Base-by-base conservation (phyloP, 2,888 invertebrate species). In the Sesia bembeciformis region DNA sequence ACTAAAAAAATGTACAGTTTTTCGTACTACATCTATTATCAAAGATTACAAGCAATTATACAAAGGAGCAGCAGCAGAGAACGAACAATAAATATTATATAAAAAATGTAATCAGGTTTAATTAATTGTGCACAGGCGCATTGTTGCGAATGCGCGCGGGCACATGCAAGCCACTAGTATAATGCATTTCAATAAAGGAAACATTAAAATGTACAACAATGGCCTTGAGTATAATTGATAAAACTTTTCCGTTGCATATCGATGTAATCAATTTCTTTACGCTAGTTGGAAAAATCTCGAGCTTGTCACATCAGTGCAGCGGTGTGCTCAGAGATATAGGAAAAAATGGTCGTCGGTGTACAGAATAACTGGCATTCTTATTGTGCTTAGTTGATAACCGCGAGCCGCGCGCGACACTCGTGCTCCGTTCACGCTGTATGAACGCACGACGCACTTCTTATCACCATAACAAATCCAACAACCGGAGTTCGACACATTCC, bases 351-450 rank as follows among this genome's bases (percentile, higher is more conserved):
- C 68, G 62, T 62, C 57, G 66, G 60, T 70, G 66, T 67, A 69
- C 23, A 68, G 70, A 73, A 67, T 61, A 70, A 72, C 76, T 78
- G 76, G 77, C 76, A 74, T 76, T 81, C 79, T 77, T 78, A 78
- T 76, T 38, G 5, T 78, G 79, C 74, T 86, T 84, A 86, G 87
- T 87, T 86, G 85, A 85, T 86, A 86, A 82, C 71, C 75, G 76
- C 63, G 70, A 62, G 68, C 68, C 79, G 83, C 63, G 75, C 79
- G 78, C 72, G 74, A 61, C 79, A 76, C 83, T 69, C 76, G 87
- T 76, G 76, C 74, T 39, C 60, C 51, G 55, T 52, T 49, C 51
- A 54, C 56, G 52, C 51, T 53, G 56, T 59, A 59, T 60, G 67
- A 23, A 23, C 64, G 68, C 74, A 67, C 67, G 66, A 65, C 58